Base-by-base conservation (phyloP, 1,140 invertebrate genomes). In the Coptotermes formosanus region DNA sequence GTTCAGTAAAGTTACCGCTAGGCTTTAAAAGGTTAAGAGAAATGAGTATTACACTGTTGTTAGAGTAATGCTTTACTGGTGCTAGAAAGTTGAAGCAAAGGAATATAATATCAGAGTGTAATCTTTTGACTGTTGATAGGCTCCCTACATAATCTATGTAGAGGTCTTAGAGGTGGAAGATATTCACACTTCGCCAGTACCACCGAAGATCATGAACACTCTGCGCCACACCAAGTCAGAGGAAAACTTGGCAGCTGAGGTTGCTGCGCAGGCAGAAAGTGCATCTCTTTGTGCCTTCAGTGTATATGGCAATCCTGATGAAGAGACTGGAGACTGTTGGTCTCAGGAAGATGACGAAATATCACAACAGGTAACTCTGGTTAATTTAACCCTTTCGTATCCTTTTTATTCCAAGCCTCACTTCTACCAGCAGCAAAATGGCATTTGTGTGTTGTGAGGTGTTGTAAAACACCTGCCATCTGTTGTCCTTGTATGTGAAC, bases 71-170 rank as follows among this genome's bases (percentile, higher is more conserved):
- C 19, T 55, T 21, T 19, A 19, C 52, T 55, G 16, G 16, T 55
- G 19, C 4, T 55, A 16, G 52, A 55, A 55, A 21, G 3, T 16
- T 55, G 45, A 16, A 16, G 45, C 38, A 16, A 48, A 64, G 59
- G 59, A 64, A n/a, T 75, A 6, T 75, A n/a, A 75, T 30, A 75
- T 12, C n/a, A 30, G 8, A 30, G 19, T 30, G n/a, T n/a, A n/a
- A 75, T 75, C 9, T 75, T 84, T 87, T 30, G 25, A 75, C n/a
- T 75, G 48, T 89, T 92, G 91, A 48, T 90, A 97, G 95, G 98
- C 98, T 82, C 99, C 99, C 0, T 99, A 98, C 90, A 96, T 99
- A 89, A 96, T 99, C 88, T 99, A 99, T 91, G 96, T 99, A 52
- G 99, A 99, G 92, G 9, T 86, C 21, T 92, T 99, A 25, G 97